Evolutionary conservation across 1,140 invertebrate genomes (phyloP), one percentile per base, ranked within the genome.

Genomic region (Drosophila saltans): DNA sequence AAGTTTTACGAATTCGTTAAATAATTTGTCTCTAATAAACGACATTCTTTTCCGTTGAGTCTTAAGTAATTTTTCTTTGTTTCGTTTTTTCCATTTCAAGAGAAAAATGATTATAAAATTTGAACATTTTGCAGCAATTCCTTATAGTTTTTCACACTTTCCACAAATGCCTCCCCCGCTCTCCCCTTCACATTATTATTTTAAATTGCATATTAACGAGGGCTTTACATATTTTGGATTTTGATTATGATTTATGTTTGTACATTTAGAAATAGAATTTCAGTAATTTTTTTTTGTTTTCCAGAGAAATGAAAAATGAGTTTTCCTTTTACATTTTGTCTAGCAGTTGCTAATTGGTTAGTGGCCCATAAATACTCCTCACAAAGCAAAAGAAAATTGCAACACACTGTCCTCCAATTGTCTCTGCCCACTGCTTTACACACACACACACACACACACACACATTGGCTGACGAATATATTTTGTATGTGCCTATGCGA

Each of bases 331-430:
- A 60, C 16, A 39, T 58, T 73, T 72, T 52, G 63, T 66, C 36
- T 57, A 63, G 24, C 52, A 60, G 24, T 39, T 39, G 39, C 48
- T 63, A 75, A 75, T 63, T 69, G 33, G 10, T 52, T 36, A 45
- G 60, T 48, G 28, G 26, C 30, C 36, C 52, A 30, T 45, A 39
- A 16, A 24, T 41, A 67, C 30, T 11, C 39, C 40, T 11, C 43
- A 36, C 60, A 39, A 52, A 48, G 58, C 59, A 33, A 48, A 24
- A 66, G 55, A 41, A 58, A 58, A 68, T 81, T 81, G 66, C 81
- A 78, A 81, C 82, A 78, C 55, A 56, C 69, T 72, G 75, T 70
- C 74, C 74, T 76, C 65, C 69, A 72, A 76, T 72, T 72, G 64
- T 56, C 58, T 56, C 58, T 69, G 64, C 41, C 43, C 56, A 57